Base-by-base conservation (phyloP, 2,888 invertebrate genomes). In the Litoditis marina region DNA sequence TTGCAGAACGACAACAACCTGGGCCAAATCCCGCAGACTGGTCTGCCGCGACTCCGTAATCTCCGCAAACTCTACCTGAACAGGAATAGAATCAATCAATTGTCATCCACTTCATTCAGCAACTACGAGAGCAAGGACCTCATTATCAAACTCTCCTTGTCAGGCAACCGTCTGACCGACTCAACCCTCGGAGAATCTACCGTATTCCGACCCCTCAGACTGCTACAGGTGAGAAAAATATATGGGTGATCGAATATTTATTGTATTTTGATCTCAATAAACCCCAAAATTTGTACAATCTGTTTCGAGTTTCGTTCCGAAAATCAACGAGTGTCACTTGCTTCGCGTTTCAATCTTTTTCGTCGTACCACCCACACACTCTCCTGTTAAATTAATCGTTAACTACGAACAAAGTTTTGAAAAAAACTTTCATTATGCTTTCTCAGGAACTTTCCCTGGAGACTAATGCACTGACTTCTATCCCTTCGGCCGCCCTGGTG, bases 1-100 rank as follows among this genome's bases (percentile, higher is more conserved):
- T 6, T 55, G 54, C 32, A 61, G 42, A 77, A 76, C 53, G 80
- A 82, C 63, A 83, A 83, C 71, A 75, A 74, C 54, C 76, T 82
- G 28, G 78, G 77, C n/a, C 68, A 69, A 57, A 65, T 82, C 36
- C 80, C 81, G 19, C 74, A 73, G 50, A 65, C 65, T 2, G 82
- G 78, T 19, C 64, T 80, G 30, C 71, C 77, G 11, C 68, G 69
- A 39, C 71, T 82, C 44, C 66, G 78, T 28, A 80, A 78, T 58
- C 71, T 82, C 52, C 71, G 79, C 49, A 82, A 81, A 65, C 70
- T 82, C 28, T 82, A 83, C 63, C 65, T 82, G 64, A 80, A 80
- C 67, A 54, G 71, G 13, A 82, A 82, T 66, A 63, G 79, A 19
- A 81, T 82, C 67, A 66, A 44, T 31, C 69, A 70, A 51, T 63